These are phyloP conservation scores for Gadopsis marmoratus DNA, from an alignment of 2,797 vertebrate genomes.

Conservation along the genomic window DNA sequence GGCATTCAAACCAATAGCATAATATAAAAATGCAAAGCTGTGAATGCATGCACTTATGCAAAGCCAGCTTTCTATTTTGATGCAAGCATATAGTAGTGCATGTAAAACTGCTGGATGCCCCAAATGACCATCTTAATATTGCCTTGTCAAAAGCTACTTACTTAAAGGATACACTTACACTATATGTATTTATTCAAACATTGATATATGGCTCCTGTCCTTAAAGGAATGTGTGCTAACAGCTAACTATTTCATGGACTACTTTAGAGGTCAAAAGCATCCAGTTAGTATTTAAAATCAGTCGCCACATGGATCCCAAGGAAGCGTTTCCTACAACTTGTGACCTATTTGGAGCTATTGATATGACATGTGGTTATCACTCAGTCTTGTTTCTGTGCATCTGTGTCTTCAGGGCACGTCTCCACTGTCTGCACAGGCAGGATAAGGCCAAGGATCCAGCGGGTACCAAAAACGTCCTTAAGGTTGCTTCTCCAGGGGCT, in stretches of 20 bases:
- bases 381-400: slow-evolving; percentile 82
- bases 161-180: slow-evolving; percentile 49
- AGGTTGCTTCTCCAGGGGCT: slow-evolving; percentile 92
- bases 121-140: slow-evolving; percentile 58
- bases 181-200: slow-evolving; percentile 53
- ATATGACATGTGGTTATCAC: neutral
- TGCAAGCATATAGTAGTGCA: slow-evolving; percentile 26
- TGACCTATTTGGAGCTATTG: slow-evolving; percentile 25
- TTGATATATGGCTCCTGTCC: slow-evolving; percentile 74
- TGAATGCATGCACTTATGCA: slow-evolving; percentile 40
- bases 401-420: slow-evolving; percentile 74
- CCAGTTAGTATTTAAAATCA: slow-evolving; percentile 34
- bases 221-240: slow-evolving; percentile 68
- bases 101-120: slow-evolving; percentile 31
- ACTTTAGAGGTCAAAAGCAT: slow-evolving; percentile 58
- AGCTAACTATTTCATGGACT: slow-evolving; percentile 45
- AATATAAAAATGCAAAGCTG: slow-evolving; percentile 49
- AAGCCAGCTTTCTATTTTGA: slow-evolving; percentile 35
- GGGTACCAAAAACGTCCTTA: slow-evolving; percentile 94
- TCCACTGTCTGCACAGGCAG: slow-evolving; percentile 92
- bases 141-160: slow-evolving; percentile 52
- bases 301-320: slow-evolving; percentile 16
- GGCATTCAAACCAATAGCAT: slow-evolving; percentile 28
- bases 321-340: slow-evolving; percentile 41
- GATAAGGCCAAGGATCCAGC: slow-evolving; percentile 93